Conservation (phyloP, 2,113 vertebrate species). For the Pedionomus torquatus region DNA sequence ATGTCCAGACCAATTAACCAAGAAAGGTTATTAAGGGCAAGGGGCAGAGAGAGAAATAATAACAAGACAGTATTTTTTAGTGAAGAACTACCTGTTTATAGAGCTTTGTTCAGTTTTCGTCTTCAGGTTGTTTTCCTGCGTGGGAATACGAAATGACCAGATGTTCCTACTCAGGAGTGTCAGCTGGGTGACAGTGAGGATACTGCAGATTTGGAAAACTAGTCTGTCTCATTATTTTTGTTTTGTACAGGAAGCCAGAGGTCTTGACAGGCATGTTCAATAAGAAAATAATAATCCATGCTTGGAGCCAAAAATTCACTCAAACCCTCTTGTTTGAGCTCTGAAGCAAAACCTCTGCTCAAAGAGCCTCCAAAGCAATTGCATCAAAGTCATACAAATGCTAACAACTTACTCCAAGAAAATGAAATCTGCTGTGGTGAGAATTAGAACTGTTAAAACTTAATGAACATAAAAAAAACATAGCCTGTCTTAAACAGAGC, state of each 20-base stretch:
- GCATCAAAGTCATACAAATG: neutral
- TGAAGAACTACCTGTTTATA: neutral
- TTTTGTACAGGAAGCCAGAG: neutral
- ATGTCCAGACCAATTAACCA: neutral
- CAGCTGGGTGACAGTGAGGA: neutral
- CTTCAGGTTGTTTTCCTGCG: neutral
- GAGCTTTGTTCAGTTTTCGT: neutral
- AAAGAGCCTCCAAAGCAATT: neutral
- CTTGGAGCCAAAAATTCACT: neutral
- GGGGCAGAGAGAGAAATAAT: neutral
- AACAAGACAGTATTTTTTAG: neutral
- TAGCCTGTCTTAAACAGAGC: neutral
- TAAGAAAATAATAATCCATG: neutral
- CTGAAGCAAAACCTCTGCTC: neutral
- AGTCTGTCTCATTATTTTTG: neutral
- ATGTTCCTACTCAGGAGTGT: neutral
- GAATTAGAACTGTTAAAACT: slow-evolving; percentile 31
- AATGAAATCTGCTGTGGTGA: slow-evolving; percentile 42
- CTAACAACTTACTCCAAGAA: slow-evolving; percentile 48
- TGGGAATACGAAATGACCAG: neutral
- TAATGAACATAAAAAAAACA: slow-evolving; percentile 34
- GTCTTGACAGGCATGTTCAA: neutral
- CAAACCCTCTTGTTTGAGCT: neutral
- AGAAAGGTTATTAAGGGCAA: neutral
- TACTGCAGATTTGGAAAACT: neutral